These are phyloP conservation scores for Palloptera scutellata DNA, from an alignment of 2,888 invertebrate genomes.

Conservation along the genomic window DNA sequence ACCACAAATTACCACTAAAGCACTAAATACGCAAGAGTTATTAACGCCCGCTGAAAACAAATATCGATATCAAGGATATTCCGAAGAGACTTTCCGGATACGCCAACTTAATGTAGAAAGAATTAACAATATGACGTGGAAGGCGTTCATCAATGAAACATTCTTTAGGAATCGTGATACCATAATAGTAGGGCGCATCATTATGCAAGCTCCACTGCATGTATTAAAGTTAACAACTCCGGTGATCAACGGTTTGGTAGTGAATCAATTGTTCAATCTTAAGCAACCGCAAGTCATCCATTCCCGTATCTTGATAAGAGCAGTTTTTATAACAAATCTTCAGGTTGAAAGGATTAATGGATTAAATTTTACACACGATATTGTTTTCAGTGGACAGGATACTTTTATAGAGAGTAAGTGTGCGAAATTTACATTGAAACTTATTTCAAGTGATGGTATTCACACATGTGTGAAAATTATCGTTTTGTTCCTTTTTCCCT, in stretches of 20 bases:
- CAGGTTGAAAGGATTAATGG: constrained; percentile 50
- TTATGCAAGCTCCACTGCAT: constrained; percentile 46
- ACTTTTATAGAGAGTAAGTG: constrained; percentile 50
- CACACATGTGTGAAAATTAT: background rate
- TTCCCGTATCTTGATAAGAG: constrained; percentile 52
- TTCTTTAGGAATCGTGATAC: constrained; percentile 54
- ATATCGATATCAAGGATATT: constrained; percentile 12
- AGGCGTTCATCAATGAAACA: constrained; percentile 48
- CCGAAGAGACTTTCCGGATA: constrained; percentile 19
- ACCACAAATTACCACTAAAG: constrained; percentile 42
- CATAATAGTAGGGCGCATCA: constrained; percentile 48
- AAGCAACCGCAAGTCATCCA: constrained; percentile 49
- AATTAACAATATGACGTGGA: constrained; percentile 54
- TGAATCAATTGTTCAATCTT: constrained; percentile 52
- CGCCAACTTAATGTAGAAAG: constrained; percentile 41
- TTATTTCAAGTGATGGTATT: background rate
- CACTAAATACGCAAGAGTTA: constrained; percentile 45
- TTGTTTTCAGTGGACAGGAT: constrained; percentile 51
- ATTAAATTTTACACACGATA: constrained; percentile 53
- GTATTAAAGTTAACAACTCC: constrained; percentile 44
- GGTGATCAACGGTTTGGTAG: constrained; percentile 50
- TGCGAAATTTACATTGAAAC: too few relatives aligned
- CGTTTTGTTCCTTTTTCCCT: background rate
- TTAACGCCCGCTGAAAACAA: constrained; percentile 35
- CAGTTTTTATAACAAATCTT: constrained; percentile 47